These are phyloP conservation scores for Philereme vetulata DNA, from an alignment of 2,888 invertebrate species.

Conservation along the genomic window DNA sequence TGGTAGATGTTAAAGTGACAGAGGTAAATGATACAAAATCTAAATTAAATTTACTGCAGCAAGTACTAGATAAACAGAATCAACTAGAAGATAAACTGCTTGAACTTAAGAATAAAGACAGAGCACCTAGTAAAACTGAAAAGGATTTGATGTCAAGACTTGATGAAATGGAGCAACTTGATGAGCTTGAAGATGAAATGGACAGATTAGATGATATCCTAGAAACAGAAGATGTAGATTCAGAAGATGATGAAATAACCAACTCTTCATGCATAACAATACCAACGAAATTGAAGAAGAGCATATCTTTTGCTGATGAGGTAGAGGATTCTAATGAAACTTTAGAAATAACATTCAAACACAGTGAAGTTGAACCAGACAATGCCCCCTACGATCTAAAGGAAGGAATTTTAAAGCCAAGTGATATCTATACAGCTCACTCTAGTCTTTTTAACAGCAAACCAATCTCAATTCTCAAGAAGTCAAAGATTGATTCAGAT, in stretches of 20 bases:
- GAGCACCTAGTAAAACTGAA: conserved; percentile 55
- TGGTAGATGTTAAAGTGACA: conserved; percentile 19
- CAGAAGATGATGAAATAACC: conserved; percentile 51
- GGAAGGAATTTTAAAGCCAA: conserved; percentile 69
- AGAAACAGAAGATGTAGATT: conserved; percentile 28
- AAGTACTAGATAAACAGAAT: conserved; percentile 67
- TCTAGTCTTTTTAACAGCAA: conserved; percentile 52
- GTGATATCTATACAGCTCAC: conserved; percentile 70
- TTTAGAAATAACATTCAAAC: conserved; percentile 65
- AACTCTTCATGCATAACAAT: conserved; percentile 35
- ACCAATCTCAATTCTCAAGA: conserved; percentile 70
- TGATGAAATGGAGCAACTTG: conserved; percentile 81
- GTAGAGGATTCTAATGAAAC: conserved; percentile 60
- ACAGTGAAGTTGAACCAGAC: conserved; percentile 55
- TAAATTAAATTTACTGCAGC: conserved; percentile 59
- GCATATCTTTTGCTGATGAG: conserved; percentile 72
- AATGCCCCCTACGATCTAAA: conserved; percentile 52
- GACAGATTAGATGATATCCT: conserved; percentile 64
- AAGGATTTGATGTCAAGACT: conserved; percentile 73
- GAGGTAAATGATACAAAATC: conserved; percentile 36
- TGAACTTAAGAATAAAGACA: conserved; percentile 61
- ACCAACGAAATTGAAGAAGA: conserved; percentile 48
- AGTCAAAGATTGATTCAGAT: conserved; percentile 55
- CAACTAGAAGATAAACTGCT: conserved; percentile 59
- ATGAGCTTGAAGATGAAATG: conserved; percentile 83